Evolutionary conservation across 2,113 vertebrate species (phyloP).

Genomic region (Dunckerocampus dactyliophorus): DNA sequence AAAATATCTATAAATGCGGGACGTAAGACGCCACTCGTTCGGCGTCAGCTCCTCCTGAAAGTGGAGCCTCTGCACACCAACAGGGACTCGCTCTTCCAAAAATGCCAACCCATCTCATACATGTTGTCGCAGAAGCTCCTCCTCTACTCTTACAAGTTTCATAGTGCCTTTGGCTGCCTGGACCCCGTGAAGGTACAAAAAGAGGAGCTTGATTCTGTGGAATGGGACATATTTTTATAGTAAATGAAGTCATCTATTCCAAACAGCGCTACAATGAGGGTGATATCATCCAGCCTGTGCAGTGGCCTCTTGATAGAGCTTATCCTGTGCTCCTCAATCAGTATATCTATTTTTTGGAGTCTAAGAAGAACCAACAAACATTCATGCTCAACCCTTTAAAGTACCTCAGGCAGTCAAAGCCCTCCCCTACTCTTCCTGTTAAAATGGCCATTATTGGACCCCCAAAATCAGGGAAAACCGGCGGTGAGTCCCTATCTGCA

Average conservation of each 20-base stretch:
- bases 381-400: constrained; percentile 91
- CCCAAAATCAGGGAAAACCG: constrained; percentile 93
- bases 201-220: not conserved
- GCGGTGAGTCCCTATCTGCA: constrained; percentile 68
- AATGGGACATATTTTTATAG: not conserved
- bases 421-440: constrained; percentile 75
- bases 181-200: constrained; percentile 85
- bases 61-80: constrained; percentile 78
- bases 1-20: constrained; percentile 65
- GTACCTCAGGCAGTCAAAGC: constrained; percentile 84
- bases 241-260: not conserved
- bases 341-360: constrained; percentile 89
- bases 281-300: constrained; percentile 78
- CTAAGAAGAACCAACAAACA: constrained; percentile 78
- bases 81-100: constrained; percentile 86
- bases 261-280: constrained; percentile 77
- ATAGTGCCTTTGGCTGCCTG: constrained; percentile 84
- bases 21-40: constrained; percentile 68
- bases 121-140: constrained; percentile 80
- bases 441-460: constrained; percentile 84
- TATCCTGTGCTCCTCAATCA: constrained; percentile 84
- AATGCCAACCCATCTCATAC: constrained; percentile 76
- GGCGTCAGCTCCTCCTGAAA: constrained; percentile 69
- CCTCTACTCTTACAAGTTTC: constrained; percentile 76
- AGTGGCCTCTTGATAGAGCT: constrained; percentile 58